A percentile compares a stretch with the other conserved stretches of the same genome.
phyloP scores from a whole-genome alignment of 2,888 invertebrate species.

The Ochropleura plecta region DNA sequence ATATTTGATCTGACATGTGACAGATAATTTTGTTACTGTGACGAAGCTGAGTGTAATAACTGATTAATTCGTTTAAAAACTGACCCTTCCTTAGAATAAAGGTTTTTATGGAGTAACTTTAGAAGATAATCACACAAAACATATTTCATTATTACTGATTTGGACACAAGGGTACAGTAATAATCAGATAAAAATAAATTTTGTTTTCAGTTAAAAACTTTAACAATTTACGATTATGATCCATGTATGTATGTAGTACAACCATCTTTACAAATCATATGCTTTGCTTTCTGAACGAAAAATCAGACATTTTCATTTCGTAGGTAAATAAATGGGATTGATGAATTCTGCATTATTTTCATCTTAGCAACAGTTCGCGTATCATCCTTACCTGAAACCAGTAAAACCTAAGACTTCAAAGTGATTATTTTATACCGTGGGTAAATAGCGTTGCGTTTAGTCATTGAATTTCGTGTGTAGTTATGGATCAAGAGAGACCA shows the following conservation, averaged over 20 bases:
- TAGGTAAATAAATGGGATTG: slow-evolving; percentile 73
- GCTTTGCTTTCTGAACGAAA: slow-evolving; percentile 61
- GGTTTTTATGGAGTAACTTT: not conserved
- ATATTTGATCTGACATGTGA: slow-evolving; percentile 28
- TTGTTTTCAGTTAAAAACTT: not conserved
- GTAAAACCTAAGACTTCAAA: slow-evolving; percentile 35
- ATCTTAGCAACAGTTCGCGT: slow-evolving; percentile 23
- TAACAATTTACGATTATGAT: not conserved
- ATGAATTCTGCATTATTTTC: slow-evolving; percentile 55
- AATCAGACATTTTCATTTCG: slow-evolving; percentile 72
- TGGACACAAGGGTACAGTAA: not conserved
- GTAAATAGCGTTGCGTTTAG: slow-evolving; percentile 23
- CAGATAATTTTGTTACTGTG: slow-evolving; percentile 10
- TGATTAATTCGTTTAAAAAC: slow-evolving; percentile 21
- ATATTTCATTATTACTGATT: not conserved
- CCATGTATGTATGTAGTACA: not conserved
- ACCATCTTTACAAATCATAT: not conserved
- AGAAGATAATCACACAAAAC: not conserved
- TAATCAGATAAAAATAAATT: not conserved
- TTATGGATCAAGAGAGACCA: slow-evolving; percentile 86
- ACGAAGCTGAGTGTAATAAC: not conserved
- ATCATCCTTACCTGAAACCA: slow-evolving; percentile 22
- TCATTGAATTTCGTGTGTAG: slow-evolving; percentile 52
- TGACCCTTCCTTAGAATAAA: too few relatives aligned
- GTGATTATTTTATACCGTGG: slow-evolving; percentile 22